Percentiles rank a stretch among this genome's conserved stretches.
phyloP scores from a whole-genome alignment of 2,888 invertebrate species.

The Polia nebulosa region DNA sequence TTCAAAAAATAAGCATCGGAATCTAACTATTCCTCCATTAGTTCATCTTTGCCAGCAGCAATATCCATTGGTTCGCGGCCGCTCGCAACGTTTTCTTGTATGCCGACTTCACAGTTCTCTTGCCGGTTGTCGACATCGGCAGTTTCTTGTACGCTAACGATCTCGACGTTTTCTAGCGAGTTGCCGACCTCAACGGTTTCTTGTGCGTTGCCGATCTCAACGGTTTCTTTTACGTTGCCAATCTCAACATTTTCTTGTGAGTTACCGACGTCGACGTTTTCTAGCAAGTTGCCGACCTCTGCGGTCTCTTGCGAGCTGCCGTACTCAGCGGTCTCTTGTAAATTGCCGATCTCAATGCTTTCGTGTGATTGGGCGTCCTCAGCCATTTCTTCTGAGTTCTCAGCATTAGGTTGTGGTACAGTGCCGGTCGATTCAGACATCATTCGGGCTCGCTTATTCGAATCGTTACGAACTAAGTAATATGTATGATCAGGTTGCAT shows the following conservation, averaged over 20 bases:
- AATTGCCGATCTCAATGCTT: background rate
- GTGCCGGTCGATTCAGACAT: no score
- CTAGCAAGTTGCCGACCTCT: background rate
- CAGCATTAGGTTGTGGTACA: background rate
- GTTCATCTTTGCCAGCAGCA: background rate
- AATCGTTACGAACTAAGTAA: background rate
- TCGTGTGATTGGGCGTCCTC: background rate
- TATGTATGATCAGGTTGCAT: background rate
- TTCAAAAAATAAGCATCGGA: no score
- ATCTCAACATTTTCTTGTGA: background rate
- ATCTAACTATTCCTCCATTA: background rate
- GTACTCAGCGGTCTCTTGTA: background rate
- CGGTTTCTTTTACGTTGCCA: background rate
- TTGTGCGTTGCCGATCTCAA: background rate
- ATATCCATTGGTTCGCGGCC: background rate
- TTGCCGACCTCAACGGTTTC: background rate
- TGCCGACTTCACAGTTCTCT: background rate
- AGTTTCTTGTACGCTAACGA: background rate
- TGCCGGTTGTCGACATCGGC: background rate
- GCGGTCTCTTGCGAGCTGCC: background rate
- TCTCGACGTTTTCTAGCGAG: background rate
- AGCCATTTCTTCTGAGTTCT: background rate
- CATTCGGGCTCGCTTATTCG: background rate
- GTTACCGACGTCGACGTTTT: background rate
- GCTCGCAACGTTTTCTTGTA: background rate